Base-by-base conservation (phyloP, 2,797 vertebrate genomes). In the Arnoldichthys spilopterus region DNA sequence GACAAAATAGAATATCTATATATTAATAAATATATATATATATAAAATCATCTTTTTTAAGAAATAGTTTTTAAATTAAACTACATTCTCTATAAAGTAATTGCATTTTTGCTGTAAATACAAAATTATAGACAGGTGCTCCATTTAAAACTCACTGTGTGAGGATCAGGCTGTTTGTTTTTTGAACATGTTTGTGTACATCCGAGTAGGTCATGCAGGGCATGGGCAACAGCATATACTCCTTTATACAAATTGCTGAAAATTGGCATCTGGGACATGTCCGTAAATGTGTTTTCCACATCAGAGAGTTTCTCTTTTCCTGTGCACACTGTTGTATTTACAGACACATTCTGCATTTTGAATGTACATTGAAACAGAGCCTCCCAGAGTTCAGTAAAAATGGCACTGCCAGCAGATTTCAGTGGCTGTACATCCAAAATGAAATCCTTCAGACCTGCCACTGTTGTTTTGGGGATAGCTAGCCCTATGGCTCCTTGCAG, bases 401-500 rank as follows among this genome's bases (percentile, higher is more conserved):
- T 66, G 24, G 62, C 61, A 66, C 85, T 84, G n/a, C 85, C 85
- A 0, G 87, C 87, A 7, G 82, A 78, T 62, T 86, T 89, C 1
- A 91, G 81, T 1, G 88, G 84, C 18, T 85, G 89, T 22, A 92
- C 79, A 58, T 92, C 73, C 54, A 91, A 22, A 12, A 93, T 89
- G 43, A 91, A 93, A 54, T 91, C 89, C 53, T 76, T 87, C 83
- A 93, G 61, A 13, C 91, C 90, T 5, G 81, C 83, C 32, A 94
- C 88, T 20, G 89, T 82, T 73, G 88, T 86, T 85, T 90, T 88
- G 0, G 90, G 88, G 24, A 94, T 91, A 2, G 91, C 86, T 37
- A 94, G 81, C 0, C 93, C 93, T 28, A 94, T 87, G 0, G 93
- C 88, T 37, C 93, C 93, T 61, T 90, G 78, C 40, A 94, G 66